Percentiles rank a stretch among this genome's conserved stretches.
Evolutionary conservation across 2,113 vertebrate genomes (phyloP).

Genomic region (Syngnathus scovelli): DNA sequence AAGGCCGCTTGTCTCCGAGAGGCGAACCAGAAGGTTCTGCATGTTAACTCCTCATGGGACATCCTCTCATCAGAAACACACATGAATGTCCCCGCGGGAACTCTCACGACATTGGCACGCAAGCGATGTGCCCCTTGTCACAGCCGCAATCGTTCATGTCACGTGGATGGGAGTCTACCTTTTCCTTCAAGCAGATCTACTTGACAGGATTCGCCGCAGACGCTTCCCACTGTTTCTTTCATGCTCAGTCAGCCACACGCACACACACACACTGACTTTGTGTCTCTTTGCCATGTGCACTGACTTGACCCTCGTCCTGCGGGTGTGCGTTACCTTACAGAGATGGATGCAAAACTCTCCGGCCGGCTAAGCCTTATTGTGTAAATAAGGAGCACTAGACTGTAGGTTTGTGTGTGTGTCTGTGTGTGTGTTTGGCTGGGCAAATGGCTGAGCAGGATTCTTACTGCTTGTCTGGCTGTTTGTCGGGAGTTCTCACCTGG

Average conservation of each 20-base stretch:
- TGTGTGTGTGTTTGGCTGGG: slow-evolving; percentile 39
- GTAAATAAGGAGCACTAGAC: slow-evolving; percentile 44
- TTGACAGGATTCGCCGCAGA: slow-evolving; percentile 16
- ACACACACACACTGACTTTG: not conserved
- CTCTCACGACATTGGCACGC: no score
- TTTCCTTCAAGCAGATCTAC: slow-evolving; percentile 12
- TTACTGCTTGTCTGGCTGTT: slow-evolving; percentile 13
- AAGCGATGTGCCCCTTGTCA: no score
- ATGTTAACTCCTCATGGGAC: slow-evolving; percentile 22
- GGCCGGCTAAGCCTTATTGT: slow-evolving; percentile 37
- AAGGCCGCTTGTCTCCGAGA: slow-evolving; percentile 50
- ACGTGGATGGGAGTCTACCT: slow-evolving; percentile 25
- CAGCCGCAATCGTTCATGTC: not conserved
- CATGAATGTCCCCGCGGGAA: slow-evolving; percentile 22
- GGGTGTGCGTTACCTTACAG: slow-evolving; percentile 19
- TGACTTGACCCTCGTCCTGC: slow-evolving; percentile 16
- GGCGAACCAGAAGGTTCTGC: slow-evolving; percentile 49
- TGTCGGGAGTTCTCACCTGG: slow-evolving; percentile 57
- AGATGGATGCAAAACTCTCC: slow-evolving; percentile 45
- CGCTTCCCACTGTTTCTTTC: slow-evolving; percentile 30
- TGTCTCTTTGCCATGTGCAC: not conserved
- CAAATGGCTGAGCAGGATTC: slow-evolving; percentile 21
- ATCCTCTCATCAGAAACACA: slow-evolving; percentile 13
- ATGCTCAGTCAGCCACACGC: slow-evolving; percentile 13
- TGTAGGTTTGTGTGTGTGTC: slow-evolving; percentile 25